phyloP scores from a whole-genome alignment of 2,888 invertebrate species.

The Lobophora halterata region DNA sequence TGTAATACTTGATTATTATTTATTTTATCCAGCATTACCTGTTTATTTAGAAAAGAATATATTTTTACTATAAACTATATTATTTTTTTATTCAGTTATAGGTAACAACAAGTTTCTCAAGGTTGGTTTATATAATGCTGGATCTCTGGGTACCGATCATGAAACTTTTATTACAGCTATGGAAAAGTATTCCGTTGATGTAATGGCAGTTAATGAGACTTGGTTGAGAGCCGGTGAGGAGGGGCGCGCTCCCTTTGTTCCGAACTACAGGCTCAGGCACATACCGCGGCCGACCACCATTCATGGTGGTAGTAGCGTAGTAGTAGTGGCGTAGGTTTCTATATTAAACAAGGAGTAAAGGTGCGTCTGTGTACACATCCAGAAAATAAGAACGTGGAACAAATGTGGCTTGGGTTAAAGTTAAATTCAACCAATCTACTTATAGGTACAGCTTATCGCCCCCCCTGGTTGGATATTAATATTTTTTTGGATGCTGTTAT shows the following conservation, averaged over 20 bases:
- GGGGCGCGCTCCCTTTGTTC: not conserved
- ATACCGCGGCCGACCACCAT: not conserved
- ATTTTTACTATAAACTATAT: too few species aligned
- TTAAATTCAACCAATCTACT: conserved; percentile 3
- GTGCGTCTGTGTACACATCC: not conserved
- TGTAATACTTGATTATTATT: too few species aligned
- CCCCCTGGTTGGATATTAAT: conserved; percentile 15
- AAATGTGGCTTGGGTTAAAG: conserved; percentile 19
- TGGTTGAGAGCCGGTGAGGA: conserved; percentile 2
- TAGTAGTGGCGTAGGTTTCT: conserved; percentile 31
- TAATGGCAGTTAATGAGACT: conserved; percentile 2
- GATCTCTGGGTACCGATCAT: not conserved
- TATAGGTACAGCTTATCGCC: conserved; percentile 21
- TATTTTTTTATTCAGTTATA: too few species aligned
- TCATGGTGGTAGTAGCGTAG: conserved; percentile 7
- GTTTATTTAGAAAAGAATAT: too few species aligned
- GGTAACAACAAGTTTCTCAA: not conserved
- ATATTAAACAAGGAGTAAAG: conserved; percentile 10
- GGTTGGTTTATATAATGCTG: not conserved
- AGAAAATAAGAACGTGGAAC: conserved; percentile 1
- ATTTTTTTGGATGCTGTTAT: conserved; percentile 17
- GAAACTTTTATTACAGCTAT: conserved; percentile 1
- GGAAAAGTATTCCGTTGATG: not conserved
- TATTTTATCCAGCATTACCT: too few species aligned
- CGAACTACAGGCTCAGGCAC: conserved; percentile 2